phyloP scores from a whole-genome alignment of 2,797 vertebrate species.

The Pseudomugil tenellus region DNA sequence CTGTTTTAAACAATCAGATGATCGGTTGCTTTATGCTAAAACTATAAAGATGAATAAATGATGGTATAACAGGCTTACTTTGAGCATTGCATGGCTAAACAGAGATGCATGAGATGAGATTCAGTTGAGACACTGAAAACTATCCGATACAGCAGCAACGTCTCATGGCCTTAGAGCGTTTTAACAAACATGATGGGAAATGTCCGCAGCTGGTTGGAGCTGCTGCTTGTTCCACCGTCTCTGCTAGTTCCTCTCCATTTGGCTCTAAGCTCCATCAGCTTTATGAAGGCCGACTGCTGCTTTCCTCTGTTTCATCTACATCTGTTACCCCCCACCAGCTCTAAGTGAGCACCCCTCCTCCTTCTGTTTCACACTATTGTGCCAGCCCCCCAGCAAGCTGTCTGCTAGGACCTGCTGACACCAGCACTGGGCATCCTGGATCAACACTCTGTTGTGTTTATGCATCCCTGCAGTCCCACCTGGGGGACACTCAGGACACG shows the following conservation, averaged over 20 bases:
- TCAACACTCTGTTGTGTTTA: conserved; percentile 56
- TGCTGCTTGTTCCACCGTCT: conserved; percentile 75
- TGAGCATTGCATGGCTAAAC: too few relatives aligned
- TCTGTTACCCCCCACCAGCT: conserved; percentile 64
- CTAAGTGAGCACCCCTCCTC: conserved; percentile 44
- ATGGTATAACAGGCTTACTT: too few relatives aligned
- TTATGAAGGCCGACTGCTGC: conserved; percentile 77
- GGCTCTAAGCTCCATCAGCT: conserved; percentile 68
- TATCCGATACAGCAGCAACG: too few relatives aligned
- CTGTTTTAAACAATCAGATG: too few relatives aligned
- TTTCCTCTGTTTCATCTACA: conserved; percentile 76
- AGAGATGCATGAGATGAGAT: too few relatives aligned
- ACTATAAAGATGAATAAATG: too few relatives aligned
- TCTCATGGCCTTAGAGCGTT: conserved; percentile 3
- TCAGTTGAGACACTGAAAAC: too few relatives aligned
- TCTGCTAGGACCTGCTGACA: conserved; percentile 62
- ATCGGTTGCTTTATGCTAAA: too few relatives aligned
- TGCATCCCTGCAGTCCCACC: conserved; percentile 52
- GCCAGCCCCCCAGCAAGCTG: conserved; percentile 54
- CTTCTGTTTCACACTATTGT: conserved; percentile 69
- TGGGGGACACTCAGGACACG: conserved; percentile 63
- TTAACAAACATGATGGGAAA: conserved; percentile 9
- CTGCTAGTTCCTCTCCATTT: conserved; percentile 82
- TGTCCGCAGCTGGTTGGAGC: conserved; percentile 3
- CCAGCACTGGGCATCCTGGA: conserved; percentile 53